Evolutionary conservation across 2,797 vertebrate species (phyloP).

Genomic region (Cuculus canorus): DNA sequence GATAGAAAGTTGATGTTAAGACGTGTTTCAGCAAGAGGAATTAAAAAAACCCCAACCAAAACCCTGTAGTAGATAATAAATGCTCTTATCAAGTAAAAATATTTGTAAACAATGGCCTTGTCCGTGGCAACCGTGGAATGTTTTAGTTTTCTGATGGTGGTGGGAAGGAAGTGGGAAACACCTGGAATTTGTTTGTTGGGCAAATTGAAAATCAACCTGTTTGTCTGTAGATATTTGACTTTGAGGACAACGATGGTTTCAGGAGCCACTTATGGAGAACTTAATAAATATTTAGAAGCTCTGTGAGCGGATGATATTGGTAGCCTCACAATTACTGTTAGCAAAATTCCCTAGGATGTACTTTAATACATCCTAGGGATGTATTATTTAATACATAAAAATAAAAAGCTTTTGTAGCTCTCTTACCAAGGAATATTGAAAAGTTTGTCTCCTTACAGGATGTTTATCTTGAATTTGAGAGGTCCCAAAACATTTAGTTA

Average conservation of each 20-base stretch:
- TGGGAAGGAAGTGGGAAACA: constrained; percentile 57
- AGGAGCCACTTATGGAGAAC: neutral
- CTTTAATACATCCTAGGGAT: too few relatives aligned
- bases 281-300: neutral
- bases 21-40: neutral
- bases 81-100: neutral
- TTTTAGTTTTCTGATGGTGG: neutral
- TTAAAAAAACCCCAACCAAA: neutral
- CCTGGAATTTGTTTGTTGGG: constrained; percentile 41
- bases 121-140: neutral
- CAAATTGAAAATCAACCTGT: constrained; percentile 37
- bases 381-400: neutral
- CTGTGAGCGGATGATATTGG: neutral
- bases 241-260: neutral
- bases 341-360: neutral
- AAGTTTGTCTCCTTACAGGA: neutral
- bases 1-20: neutral
- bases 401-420: neutral
- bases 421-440: neutral
- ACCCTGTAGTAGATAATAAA: neutral
- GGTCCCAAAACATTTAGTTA: neutral
- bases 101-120: constrained; percentile 37
- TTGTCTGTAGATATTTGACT: neutral
- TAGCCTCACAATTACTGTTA: neutral
- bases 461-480: constrained; percentile 27